These are phyloP conservation scores for Antrozous pallidus DNA, from an alignment of 2,797 vertebrate genomes.

Conservation along the genomic window DNA sequence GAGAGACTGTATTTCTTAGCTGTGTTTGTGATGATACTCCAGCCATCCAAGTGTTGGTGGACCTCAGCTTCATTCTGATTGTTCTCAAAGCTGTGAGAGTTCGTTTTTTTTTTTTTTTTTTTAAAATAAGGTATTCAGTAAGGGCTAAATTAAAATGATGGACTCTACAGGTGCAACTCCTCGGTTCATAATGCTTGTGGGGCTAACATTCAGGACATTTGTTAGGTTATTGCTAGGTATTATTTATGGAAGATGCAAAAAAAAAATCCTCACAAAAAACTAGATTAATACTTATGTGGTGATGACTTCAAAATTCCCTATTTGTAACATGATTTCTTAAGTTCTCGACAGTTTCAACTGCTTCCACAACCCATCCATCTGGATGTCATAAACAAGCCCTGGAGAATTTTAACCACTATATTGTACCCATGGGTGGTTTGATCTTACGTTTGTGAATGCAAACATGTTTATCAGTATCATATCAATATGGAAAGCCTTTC, in stretches of 20 bases:
- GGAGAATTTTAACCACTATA: background rate
- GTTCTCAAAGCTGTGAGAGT: background rate
- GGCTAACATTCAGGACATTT: background rate
- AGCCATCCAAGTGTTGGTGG: background rate
- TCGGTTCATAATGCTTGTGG: background rate
- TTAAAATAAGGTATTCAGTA: background rate
- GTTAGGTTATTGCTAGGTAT: background rate
- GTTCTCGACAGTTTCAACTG: background rate
- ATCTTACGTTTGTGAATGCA: background rate
- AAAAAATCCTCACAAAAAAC: background rate
- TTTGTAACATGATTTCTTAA: background rate
- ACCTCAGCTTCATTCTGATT: background rate
- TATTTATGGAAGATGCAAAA: background rate
- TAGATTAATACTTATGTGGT: background rate
- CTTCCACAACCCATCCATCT: background rate
- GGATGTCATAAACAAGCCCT: background rate
- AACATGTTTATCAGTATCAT: background rate
- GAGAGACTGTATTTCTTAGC: background rate
- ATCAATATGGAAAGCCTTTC: background rate
- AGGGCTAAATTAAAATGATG: background rate
- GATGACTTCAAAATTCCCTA: background rate
- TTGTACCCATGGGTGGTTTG: background rate
- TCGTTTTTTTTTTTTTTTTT: conserved; percentile 13
- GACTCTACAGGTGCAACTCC: background rate
- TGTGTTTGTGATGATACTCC: background rate